Evolutionary conservation across 2,797 vertebrate species (phyloP), one percentile per base, ranked within the genome.

Genomic region (Myiothlypis chrysogaster): DNA sequence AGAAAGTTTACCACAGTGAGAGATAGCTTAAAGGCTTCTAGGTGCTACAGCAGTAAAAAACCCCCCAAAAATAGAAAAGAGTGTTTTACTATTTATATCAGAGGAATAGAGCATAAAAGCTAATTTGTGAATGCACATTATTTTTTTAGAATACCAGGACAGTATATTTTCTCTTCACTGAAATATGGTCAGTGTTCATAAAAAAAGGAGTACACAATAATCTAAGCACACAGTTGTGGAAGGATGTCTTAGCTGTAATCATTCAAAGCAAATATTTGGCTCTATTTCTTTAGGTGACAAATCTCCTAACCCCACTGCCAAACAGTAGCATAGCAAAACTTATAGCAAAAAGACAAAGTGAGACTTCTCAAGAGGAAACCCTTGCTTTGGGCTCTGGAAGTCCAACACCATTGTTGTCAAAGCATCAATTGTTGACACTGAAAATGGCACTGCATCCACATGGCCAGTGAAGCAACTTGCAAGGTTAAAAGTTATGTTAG

Each of bases 181-280:
- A 82, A 92, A 66, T 85, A 71, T 57, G 47, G 82, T 77, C 28
- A 30, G 32, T 57, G 75, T 91, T 95, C 91, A 82, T 94, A 81
- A 97, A 60, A 60, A 89, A 96, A 91, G 71, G 76, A 94, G 19
- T 24, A 20, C 17, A 24, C 87, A 85, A 78, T 91, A 96, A 97
- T 95, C 94, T 91, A 89, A 83, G 89, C 69, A 87, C 46, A 90
- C 77, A 84, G 34, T 86, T 96, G 81, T 95, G 79, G 90, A 96
- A 95, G 92, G 89, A 89, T 69, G 76, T 94, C 86, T 86, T 94
- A 93, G 81, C 35, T 89, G 66, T 87, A 93, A 95, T 76, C 66
- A 76, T 95, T 96, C 86, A 96, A 97, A 97, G 89, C 77, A 97
- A 96, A 91, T 95, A 94, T 94, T 96, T 97, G 78, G 50, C 89